phyloP scores from a whole-genome alignment of 2,797 vertebrate species.

The Acropternis orthonyx region DNA sequence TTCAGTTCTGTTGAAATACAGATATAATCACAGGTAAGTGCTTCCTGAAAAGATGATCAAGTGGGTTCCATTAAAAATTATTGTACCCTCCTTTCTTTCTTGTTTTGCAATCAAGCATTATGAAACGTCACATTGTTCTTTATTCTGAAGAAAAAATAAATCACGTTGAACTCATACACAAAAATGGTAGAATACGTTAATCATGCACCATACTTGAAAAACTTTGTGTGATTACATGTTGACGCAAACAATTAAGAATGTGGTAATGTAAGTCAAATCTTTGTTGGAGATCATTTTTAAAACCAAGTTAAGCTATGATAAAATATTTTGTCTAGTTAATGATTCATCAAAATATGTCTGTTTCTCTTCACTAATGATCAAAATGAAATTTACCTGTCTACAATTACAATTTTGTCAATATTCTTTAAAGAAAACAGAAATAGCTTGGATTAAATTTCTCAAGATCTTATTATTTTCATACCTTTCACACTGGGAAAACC shows the following conservation, averaged over 20 bases:
- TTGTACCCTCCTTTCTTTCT: constrained; percentile 7
- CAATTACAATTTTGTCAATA: neutral
- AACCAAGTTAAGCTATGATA: neutral
- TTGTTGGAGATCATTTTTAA: neutral
- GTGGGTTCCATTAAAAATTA: constrained; percentile 32
- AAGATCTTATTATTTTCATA: neutral
- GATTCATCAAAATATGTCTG: neutral
- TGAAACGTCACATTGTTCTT: neutral
- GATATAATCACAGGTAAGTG: constrained; percentile 2
- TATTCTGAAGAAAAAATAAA: neutral
- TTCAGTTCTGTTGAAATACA: constrained; percentile 35
- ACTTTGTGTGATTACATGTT: neutral
- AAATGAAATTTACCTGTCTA: neutral
- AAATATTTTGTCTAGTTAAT: neutral
- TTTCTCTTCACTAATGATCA: neutral
- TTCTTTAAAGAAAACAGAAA: neutral
- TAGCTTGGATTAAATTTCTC: neutral
- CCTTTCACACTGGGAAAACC: neutral
- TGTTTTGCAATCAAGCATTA: constrained; percentile 48
- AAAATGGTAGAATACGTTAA: neutral
- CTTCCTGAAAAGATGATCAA: constrained; percentile 1
- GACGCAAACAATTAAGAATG: neutral
- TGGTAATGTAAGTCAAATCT: neutral
- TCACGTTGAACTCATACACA: neutral
- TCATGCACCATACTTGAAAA: neutral